Evolutionary conservation across 35 echinoderm and acorn worm genomes (phyloP), one percentile per base, ranked within the genome.

Genomic region (Stichopus chloronotus): DNA sequence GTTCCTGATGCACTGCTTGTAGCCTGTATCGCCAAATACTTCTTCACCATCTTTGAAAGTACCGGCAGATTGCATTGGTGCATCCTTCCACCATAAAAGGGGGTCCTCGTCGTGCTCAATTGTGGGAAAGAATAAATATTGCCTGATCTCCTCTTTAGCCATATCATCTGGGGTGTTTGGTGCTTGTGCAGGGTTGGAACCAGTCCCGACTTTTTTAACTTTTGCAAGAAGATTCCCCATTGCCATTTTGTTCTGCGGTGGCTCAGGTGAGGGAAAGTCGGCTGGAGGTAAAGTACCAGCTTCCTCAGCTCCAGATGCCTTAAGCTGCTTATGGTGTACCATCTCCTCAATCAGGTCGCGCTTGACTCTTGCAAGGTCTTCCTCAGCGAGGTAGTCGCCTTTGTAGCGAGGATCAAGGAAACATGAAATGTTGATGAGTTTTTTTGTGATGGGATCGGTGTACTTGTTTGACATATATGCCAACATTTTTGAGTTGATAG

Each of bases 371-470:
- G 24, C 81, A 58, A 85, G 52, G 6, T 85, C 81, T 85, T 85
- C 81, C 7, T 85, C 81, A 53, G 4, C 81, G 21, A 85, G 24
- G 81, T 85, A 85, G 81, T 85, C 81, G 43, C 52, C 81, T 58
- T 85, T 85, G 53, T 58, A 85, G 56, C 81, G 81, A 58, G 81
- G 10, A 85, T 85, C 81, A 58, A 85, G 81, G 56, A 85, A 85
- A 53, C 10, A 55, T 11, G 81, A 53, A 85, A 58, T 85, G 7
- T 85, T 85, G 56, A 85, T 85, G 21, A 85, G 43, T 20, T 85
- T 85, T 58, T 85, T 85, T 55, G 43, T 85, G 56, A 85, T 1
- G 54, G 52, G 81, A 78, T 78, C 76, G 43, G 30, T 43, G 30
- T 81, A 81, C 43, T 81, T 81, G 23, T 81, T 25, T 81, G 78